Percentiles rank a stretch among this genome's conserved stretches.
phyloP scores from a whole-genome alignment of 2,888 invertebrate genomes.

The Xestoiulus laeticollis region DNA sequence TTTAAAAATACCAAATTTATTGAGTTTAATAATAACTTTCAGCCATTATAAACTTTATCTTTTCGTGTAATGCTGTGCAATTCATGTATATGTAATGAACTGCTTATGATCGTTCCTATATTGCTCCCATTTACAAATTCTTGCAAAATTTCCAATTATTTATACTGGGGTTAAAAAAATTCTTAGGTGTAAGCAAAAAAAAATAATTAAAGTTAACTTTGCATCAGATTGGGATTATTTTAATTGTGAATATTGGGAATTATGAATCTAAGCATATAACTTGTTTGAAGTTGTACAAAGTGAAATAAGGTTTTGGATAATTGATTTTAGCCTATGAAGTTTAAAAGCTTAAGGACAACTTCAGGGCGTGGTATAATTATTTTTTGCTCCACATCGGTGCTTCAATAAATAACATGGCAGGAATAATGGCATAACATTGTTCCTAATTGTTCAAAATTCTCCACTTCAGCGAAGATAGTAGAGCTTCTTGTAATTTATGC shows the following conservation, averaged over 20 bases:
- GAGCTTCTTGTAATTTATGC: slow-evolving; percentile 16
- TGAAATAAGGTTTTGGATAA: background rate
- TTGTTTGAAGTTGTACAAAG: background rate
- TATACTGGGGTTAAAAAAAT: no score
- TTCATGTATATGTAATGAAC: no score
- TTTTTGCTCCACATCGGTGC: slow-evolving; percentile 7
- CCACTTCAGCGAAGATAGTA: background rate
- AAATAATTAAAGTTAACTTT: no score
- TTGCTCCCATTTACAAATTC: no score
- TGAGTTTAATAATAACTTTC: no score
- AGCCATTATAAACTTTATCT: no score
- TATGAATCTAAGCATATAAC: background rate
- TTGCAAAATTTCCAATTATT: no score
- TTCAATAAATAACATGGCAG: background rate
- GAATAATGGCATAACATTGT: background rate
- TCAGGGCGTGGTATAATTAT: background rate
- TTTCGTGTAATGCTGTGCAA: no score
- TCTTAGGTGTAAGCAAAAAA: no score
- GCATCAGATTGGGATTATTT: background rate
- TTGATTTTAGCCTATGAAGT: background rate
- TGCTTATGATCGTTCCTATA: no score
- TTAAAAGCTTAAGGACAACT: background rate
- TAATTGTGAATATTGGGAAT: background rate
- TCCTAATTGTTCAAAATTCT: slow-evolving; percentile 13
- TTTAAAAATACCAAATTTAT: no score